Percentiles rank a stretch among this genome's conserved stretches.
phyloP scores from a whole-genome alignment of 2,888 invertebrate species.

The Onchidella celtica region DNA sequence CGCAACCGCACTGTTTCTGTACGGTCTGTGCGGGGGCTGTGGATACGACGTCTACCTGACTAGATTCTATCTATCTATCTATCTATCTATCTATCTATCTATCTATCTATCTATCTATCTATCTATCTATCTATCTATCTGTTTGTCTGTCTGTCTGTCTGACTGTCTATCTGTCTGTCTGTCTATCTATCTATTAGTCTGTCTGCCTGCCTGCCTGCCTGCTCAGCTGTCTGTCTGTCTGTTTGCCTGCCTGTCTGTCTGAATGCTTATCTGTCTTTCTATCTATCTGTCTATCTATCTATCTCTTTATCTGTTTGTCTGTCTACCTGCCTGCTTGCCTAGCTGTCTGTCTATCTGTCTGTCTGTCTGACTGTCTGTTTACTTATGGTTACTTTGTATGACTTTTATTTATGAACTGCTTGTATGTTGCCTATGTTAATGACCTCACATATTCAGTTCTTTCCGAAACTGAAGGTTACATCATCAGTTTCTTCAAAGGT shows the following conservation, averaged over 20 bases:
- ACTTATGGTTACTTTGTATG: no score
- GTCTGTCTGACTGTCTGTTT: no score
- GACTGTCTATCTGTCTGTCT: slow-evolving; percentile 18
- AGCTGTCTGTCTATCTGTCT: no score
- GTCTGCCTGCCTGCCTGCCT: background rate
- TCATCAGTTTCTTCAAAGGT: no score
- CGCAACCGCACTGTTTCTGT: no score
- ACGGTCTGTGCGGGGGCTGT: no score
- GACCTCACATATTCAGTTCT: no score
- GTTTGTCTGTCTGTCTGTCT: background rate
- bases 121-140: background rate
- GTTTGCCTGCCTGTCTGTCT: background rate
- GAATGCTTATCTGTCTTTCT: background rate
- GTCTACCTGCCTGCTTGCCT: no score
- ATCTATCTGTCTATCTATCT: slow-evolving; percentile 31
- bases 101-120: slow-evolving; percentile 1
- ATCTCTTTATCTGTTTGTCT: slow-evolving; percentile 21
- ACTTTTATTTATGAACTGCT: no score
- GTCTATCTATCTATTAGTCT: slow-evolving; percentile 19
- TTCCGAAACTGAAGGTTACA: no score
- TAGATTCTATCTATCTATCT: slow-evolving; percentile 1
- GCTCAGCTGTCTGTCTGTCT: background rate
- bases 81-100: slow-evolving; percentile 12
- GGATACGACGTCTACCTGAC: background rate
- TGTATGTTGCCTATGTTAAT: no score